Evolutionary conservation across 1,140 invertebrate genomes (phyloP).

Genomic region (Potamilus streckersoni): DNA sequence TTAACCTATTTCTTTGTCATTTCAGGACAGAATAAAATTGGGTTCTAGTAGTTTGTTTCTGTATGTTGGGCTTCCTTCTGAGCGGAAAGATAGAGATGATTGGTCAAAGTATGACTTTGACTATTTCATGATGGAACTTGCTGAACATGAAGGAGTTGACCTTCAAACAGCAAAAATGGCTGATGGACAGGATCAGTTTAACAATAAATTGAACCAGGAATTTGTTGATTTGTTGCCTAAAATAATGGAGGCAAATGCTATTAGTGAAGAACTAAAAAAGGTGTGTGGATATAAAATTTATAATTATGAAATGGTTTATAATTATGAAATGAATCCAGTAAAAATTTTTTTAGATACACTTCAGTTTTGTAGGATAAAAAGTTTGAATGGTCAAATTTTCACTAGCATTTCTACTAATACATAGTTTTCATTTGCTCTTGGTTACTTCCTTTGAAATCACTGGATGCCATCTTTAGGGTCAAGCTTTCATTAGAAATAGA

Average conservation of each 20-base stretch:
- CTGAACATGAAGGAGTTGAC: conserved; percentile 49
- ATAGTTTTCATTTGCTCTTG: too few species aligned
- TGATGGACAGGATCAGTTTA: conserved; percentile 26
- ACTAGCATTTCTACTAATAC: too few species aligned
- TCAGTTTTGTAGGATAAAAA: too few species aligned
- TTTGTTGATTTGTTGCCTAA: conserved; percentile 72
- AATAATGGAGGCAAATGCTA: conserved; percentile 74
- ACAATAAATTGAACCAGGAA: conserved; percentile 70
- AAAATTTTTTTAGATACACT: too few species aligned
- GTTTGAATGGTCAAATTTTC: too few species aligned
- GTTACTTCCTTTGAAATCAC: too few species aligned
- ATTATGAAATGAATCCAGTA: too few species aligned
- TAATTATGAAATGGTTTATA: too few species aligned
- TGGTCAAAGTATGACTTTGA: conserved; percentile 42
- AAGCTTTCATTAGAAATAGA: too few species aligned
- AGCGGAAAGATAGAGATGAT: conserved; percentile 34
- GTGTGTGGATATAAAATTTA: conserved; percentile 52
- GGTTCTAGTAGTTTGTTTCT: conserved; percentile 52
- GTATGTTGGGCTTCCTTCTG: conserved; percentile 41
- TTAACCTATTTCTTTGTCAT: conserved; percentile 1
- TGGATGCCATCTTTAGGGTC: too few species aligned
- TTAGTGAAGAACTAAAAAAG: conserved; percentile 73
- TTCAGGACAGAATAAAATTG: conserved; percentile 51
- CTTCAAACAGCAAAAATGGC: conserved; percentile 36
- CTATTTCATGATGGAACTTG: conserved; percentile 54